phyloP scores from a whole-genome alignment of 2,113 vertebrate genomes.

The Passerina amoena region DNA sequence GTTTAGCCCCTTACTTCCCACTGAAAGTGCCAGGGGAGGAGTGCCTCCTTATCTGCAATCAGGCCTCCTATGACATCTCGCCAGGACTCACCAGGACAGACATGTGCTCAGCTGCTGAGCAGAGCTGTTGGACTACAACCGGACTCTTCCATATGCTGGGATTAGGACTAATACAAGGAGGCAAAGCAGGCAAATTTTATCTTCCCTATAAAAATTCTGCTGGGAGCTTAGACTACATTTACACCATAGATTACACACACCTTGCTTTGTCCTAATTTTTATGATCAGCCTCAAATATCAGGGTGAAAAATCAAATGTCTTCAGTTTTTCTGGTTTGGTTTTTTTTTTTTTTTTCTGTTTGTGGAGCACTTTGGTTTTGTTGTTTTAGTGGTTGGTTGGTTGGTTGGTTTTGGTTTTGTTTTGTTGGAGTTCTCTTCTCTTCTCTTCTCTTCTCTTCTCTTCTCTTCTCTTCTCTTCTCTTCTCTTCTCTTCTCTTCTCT shows the following conservation, averaged over 20 bases:
- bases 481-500: too few species aligned
- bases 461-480: too few species aligned
- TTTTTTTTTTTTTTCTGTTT: neutral
- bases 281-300: neutral
- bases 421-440: neutral
- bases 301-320: neutral
- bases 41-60: neutral
- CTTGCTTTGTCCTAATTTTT: neutral
- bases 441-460: too few species aligned
- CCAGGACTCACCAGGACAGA: neutral
- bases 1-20: neutral
- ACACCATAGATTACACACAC: neutral
- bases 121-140: neutral
- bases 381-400: neutral
- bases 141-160: neutral
- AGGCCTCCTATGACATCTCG: neutral
- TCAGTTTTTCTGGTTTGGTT: neutral
- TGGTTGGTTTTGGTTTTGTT: neutral
- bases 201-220: neutral
- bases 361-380: neutral
- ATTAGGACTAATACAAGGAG: neutral
- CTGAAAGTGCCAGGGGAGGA: neutral
- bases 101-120: neutral
- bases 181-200: neutral
- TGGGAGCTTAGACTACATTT: neutral